Conservation (phyloP, 2,113 vertebrate genomes). For the Rhinoptilus africanus region DNA sequence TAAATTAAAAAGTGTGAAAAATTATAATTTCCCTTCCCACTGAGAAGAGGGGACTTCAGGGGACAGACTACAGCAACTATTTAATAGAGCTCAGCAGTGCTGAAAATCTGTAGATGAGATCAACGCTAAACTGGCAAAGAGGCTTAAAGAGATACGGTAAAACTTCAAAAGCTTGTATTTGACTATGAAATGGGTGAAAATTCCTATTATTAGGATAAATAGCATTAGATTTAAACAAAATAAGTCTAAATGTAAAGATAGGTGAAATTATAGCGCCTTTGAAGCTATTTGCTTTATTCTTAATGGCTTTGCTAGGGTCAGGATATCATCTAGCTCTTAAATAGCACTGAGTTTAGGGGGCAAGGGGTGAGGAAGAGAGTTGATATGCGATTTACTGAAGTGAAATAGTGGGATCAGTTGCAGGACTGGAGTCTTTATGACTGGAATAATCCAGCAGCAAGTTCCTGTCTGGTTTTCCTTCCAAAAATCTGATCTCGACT, state of each 20-base stretch:
- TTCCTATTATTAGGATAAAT: neutral
- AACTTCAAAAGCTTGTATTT: neutral
- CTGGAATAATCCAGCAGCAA: neutral
- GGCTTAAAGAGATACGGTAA: neutral
- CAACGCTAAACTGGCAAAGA: neutral
- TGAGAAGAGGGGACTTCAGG: neutral
- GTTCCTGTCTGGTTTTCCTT: neutral
- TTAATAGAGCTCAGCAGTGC: neutral
- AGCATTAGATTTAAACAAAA: neutral
- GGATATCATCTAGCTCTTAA: neutral
- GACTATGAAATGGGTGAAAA: neutral
- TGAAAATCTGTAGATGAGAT: neutral
- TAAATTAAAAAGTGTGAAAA: neutral
- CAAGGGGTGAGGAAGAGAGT: fast-evolving
- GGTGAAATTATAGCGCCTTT: neutral
- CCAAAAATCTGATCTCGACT: fast-evolving
- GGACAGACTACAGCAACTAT: neutral
- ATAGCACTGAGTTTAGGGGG: neutral
- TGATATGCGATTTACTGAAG: neutral
- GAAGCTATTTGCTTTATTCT: neutral
- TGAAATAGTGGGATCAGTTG: neutral
- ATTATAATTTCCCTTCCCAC: neutral
- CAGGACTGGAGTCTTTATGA: neutral
- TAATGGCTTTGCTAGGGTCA: neutral
- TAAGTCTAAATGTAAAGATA: neutral